A percentile compares a stretch with the other conserved stretches of the same genome.
Evolutionary conservation across 2,113 vertebrate species (phyloP).

Genomic region (Mormyrus lacerda): DNA sequence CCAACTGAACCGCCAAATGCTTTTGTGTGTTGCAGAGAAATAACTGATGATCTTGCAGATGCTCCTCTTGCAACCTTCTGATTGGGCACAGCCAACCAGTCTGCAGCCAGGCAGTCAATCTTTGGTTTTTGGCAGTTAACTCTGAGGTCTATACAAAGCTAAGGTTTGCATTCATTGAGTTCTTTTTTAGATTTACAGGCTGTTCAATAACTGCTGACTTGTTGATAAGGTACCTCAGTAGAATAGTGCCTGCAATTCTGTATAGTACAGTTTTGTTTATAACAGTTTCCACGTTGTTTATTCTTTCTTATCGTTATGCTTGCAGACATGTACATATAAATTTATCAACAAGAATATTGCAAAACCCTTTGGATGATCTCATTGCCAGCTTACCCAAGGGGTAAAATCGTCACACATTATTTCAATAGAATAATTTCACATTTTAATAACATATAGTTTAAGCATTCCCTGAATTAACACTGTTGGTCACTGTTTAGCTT

Average conservation of each 20-base stretch:
- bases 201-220: not conserved
- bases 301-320: not conserved
- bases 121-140: not conserved
- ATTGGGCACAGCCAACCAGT: not conserved
- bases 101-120: not conserved
- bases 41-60: not conserved
- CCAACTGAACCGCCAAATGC: not conserved
- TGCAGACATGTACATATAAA: not conserved
- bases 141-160: not conserved
- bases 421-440: not conserved
- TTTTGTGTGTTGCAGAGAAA: not conserved
- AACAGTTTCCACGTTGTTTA: not conserved
- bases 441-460: not conserved
- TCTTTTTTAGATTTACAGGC: not conserved
- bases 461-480: not conserved
- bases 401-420: not conserved
- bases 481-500: not conserved
- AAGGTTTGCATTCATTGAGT: not conserved
- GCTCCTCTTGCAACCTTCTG: not conserved
- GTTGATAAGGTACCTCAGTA: not conserved
- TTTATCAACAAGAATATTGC: not conserved
- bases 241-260: not conserved
- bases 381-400: not conserved
- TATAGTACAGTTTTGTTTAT: not conserved
- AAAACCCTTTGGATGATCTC: not conserved